Percentiles rank a stretch among this genome's conserved stretches.
phyloP scores from a whole-genome alignment of 30 jellyfish, hydroid and myxozoan species.

The Catostylus mosaicus region DNA sequence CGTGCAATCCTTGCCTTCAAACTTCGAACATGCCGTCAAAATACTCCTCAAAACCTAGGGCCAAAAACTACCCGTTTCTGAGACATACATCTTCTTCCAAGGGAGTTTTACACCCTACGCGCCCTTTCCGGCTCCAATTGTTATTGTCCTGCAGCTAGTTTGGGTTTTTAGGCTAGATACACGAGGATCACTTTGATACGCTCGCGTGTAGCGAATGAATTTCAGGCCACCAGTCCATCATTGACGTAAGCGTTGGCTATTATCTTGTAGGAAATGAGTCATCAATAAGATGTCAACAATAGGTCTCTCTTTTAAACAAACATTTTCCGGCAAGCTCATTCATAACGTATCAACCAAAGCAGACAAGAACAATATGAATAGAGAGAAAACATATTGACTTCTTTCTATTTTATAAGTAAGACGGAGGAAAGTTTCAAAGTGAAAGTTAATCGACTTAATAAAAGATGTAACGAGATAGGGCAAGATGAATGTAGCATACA shows the following conservation, averaged over 20 bases:
- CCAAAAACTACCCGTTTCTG: no score
- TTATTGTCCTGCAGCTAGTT: no score
- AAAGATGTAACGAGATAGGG: constrained; percentile 2
- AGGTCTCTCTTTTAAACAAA: constrained; percentile 4
- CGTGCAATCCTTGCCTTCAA: no score
- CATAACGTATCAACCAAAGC: neutral
- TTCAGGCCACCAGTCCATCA: no score
- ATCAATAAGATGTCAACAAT: constrained; percentile 8
- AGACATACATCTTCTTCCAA: no score
- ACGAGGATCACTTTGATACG: no score
- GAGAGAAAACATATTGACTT: neutral
- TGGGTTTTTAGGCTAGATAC: no score
- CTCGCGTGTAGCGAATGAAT: no score
- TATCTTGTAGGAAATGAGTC: constrained; percentile 4
- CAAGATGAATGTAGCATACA: neutral
- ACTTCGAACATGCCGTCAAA: no score
- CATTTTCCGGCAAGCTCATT: constrained; percentile 10
- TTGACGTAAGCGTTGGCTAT: neutral
- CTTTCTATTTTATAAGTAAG: neutral
- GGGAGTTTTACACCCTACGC: no score
- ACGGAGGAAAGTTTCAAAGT: constrained; percentile 25
- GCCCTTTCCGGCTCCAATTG: no score
- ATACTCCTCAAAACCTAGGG: no score
- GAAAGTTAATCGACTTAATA: neutral
- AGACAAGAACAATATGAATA: neutral